Conservation (phyloP, 1,140 invertebrate species). For the Bombus breviceps region DNA sequence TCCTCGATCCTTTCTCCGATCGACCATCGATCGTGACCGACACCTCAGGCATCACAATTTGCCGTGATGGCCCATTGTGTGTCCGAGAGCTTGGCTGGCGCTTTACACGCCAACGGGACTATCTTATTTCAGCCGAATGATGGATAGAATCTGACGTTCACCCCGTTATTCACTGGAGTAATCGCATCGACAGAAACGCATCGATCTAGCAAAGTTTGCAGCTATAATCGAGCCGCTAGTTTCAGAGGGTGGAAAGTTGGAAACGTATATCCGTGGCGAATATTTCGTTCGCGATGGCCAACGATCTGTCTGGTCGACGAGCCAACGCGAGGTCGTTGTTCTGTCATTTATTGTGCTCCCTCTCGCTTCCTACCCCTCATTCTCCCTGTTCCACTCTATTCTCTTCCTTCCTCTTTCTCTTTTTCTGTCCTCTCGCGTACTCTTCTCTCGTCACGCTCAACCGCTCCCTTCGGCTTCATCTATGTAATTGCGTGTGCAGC, state of each 20-base stretch:
- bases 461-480: constrained; percentile 48
- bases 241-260: neutral
- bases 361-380: constrained; percentile 16
- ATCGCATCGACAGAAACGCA: neutral
- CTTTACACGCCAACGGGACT: neutral
- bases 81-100: neutral
- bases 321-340: constrained; percentile 63
- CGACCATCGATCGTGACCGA: constrained; percentile 37
- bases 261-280: neutral
- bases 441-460: constrained; percentile 43
- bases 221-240: neutral
- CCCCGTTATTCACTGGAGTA: neutral
- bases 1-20: constrained; percentile 43
- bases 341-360: constrained; percentile 63
- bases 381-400: constrained; percentile 13
- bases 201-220: neutral
- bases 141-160: constrained; percentile 1
- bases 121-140: neutral
- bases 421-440: constrained; percentile 33
- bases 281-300: constrained; percentile 40
- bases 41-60: constrained; percentile 35
- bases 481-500: constrained; percentile 56
- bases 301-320: constrained; percentile 48
- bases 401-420: constrained; percentile 26
- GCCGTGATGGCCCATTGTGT: constrained; percentile 34